Evolutionary conservation across 2,888 invertebrate genomes (phyloP).

Genomic region (Chouioia cunea): DNA sequence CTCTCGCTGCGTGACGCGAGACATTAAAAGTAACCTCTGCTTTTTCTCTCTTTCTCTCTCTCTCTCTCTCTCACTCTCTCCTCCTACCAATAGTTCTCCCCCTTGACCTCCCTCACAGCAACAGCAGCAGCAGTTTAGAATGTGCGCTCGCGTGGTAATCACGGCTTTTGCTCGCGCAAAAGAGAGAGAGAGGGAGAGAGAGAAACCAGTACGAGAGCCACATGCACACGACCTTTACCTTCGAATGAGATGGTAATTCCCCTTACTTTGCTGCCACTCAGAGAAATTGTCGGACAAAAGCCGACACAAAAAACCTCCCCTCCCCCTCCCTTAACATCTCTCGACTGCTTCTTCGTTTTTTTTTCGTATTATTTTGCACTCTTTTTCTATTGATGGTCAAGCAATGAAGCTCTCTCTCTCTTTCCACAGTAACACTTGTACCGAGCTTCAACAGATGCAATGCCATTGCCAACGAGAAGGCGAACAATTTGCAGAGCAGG

Average conservation of each 20-base stretch:
- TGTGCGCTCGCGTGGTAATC: constrained; percentile 49
- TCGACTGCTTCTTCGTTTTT: no score
- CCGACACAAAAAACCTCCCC: no score
- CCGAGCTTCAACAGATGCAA: no score
- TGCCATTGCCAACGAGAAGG: no score
- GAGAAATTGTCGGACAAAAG: constrained; percentile 39
- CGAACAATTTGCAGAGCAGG: no score
- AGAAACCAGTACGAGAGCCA: constrained; percentile 19
- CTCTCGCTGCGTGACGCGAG: constrained; percentile 68
- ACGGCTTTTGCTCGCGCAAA: constrained; percentile 41
- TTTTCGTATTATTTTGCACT: no score
- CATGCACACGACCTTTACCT: constrained; percentile 43
- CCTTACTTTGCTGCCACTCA: constrained; percentile 47
- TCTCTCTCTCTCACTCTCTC: constrained; percentile 9
- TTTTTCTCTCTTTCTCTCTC: constrained; percentile 32
- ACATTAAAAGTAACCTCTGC: constrained; percentile 68
- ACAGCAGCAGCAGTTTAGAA: not conserved
- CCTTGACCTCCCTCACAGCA: not conserved
- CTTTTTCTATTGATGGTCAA: no score
- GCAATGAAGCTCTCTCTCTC: no score
- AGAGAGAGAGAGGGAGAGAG: constrained; percentile 34
- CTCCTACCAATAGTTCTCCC: not conserved
- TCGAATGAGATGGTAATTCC: constrained; percentile 48
- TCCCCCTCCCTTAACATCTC: no score
- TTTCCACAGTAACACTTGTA: no score